phyloP scores from a whole-genome alignment of 2,113 vertebrate species.

The Girardinichthys multiradiatus region DNA sequence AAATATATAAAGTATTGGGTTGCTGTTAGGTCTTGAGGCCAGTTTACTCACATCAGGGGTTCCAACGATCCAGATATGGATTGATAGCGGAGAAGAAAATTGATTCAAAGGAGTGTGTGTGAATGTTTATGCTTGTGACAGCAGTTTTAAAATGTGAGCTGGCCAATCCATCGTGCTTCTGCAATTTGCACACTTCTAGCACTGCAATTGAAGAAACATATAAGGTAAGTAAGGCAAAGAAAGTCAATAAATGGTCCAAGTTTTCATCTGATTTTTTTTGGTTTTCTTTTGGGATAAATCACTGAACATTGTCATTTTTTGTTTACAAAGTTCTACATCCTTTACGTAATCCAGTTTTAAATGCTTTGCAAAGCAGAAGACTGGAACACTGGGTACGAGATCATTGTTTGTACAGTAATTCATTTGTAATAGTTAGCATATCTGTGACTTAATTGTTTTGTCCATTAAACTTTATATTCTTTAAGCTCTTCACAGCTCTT shows the following conservation, averaged over 20 bases:
- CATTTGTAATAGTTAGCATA: no score
- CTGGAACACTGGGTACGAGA: no score
- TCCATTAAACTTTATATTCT: no score
- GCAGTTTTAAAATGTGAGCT: slow-evolving; percentile 62
- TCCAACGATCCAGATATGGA: slow-evolving; percentile 78
- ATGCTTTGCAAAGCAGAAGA: no score
- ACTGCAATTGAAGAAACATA: slow-evolving; percentile 47
- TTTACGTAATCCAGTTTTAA: no score
- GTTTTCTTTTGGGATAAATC: no score
- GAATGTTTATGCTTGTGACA: slow-evolving; percentile 40
- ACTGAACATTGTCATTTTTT: no score
- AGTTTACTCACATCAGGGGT: slow-evolving; percentile 79
- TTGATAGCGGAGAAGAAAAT: slow-evolving; percentile 84
- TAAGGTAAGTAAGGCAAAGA: slow-evolving; percentile 22
- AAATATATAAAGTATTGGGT: slow-evolving; percentile 78
- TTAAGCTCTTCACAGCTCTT: no score
- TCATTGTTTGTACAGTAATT: no score
- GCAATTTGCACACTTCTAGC: slow-evolving; percentile 69
- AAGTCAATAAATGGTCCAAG: slow-evolving; percentile 3
- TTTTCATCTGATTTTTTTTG: neutral
- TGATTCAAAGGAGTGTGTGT: slow-evolving; percentile 69
- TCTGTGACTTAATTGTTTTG: no score
- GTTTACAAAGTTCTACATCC: no score
- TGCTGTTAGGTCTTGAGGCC: slow-evolving; percentile 64
- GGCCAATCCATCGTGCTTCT: slow-evolving; percentile 73